These are phyloP conservation scores for Pyrgus malvae DNA, from an alignment of 2,888 invertebrate genomes.

Conservation along the genomic window DNA sequence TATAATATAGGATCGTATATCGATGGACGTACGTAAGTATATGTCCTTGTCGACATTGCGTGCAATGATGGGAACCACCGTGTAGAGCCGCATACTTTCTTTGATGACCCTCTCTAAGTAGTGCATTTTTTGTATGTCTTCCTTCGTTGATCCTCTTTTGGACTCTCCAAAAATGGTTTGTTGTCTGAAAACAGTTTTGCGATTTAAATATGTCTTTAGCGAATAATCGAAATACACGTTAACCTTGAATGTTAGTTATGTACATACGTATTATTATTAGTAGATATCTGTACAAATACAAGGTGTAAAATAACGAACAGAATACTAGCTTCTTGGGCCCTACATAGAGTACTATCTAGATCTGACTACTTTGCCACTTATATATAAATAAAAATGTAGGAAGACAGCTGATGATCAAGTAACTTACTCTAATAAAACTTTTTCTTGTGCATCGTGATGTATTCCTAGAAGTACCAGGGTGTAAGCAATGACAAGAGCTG, in stretches of 20 bases:
- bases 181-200: slow-evolving; percentile 61
- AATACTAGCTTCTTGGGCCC: too few relatives aligned
- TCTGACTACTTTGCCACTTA: too few relatives aligned
- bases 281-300: too few relatives aligned
- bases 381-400: too few relatives aligned
- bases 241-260: too few relatives aligned
- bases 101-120: slow-evolving; percentile 82
- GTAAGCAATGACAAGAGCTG: slow-evolving; percentile 72
- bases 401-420: too few relatives aligned
- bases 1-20: too few relatives aligned
- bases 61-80: slow-evolving; percentile 78
- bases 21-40: slow-evolving; percentile 77
- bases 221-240: too few relatives aligned
- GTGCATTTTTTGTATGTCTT: slow-evolving; percentile 76
- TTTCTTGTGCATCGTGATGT: slow-evolving; percentile 60
- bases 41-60: slow-evolving; percentile 72
- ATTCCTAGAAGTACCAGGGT: slow-evolving; percentile 68
- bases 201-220: slow-evolving; percentile 6
- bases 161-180: slow-evolving; percentile 69
- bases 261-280: too few relatives aligned
- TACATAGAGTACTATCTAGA: too few relatives aligned
- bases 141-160: slow-evolving; percentile 60
- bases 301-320: too few relatives aligned
- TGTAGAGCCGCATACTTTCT: slow-evolving; percentile 82
- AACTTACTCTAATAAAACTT: slow-evolving; percentile 57